Evolutionary conservation across 2,888 invertebrate genomes (phyloP).

Genomic region (Bombyx huttoni): DNA sequence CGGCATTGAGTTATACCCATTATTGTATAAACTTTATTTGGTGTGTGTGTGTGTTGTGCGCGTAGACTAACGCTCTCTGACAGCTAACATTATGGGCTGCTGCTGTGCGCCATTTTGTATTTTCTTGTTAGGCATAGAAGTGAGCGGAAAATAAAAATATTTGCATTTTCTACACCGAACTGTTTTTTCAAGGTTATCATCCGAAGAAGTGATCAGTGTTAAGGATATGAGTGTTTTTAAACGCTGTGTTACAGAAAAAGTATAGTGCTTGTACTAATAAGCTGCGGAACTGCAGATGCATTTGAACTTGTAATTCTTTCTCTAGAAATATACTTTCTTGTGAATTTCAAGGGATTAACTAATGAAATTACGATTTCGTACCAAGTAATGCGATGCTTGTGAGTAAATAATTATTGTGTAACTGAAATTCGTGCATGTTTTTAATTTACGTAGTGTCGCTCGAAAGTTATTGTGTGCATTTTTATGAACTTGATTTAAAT

Average conservation of each 20-base stretch:
- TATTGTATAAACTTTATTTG: neutral
- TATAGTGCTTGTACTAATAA: neutral
- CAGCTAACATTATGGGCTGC: slow-evolving; percentile 24
- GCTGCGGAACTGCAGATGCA: no score
- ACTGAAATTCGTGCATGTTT: no score
- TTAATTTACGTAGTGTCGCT: no score
- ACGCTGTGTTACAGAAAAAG: neutral
- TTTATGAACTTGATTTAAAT: no score
- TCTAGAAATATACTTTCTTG: no score
- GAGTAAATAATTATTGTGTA: no score
- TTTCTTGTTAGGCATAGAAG: slow-evolving; percentile 28
- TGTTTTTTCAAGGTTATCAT: slow-evolving; percentile 13
- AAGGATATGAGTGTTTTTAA: neutral
- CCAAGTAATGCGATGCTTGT: no score
- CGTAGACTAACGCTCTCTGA: slow-evolving; percentile 13
- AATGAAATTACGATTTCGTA: no score
- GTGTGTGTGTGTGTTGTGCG: slow-evolving; percentile 5
- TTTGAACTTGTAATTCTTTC: no score
- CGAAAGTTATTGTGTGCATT: no score
- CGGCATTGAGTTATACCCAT: neutral
- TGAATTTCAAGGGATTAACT: no score
- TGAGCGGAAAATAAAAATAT: slow-evolving; percentile 39
- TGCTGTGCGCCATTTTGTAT: slow-evolving; percentile 63
- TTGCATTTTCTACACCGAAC: slow-evolving; percentile 17
- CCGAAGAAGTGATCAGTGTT: slow-evolving; percentile 5